phyloP scores from a whole-genome alignment of 2,113 vertebrate genomes.

The cattle (Bos taurus) region ARS-UCD2.0 NC_037346.1:59066501-59067000 shows the following conservation, averaged over 20 bases:
- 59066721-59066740: too few relatives aligned
- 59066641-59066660: neutral
- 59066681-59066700: neutral
- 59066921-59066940: neutral
- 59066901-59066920: neutral
- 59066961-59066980: conserved; percentile 12
- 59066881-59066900: neutral
- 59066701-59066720: too few relatives aligned
- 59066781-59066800: too few relatives aligned
- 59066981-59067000: neutral
- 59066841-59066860: neutral
- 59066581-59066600: neutral
- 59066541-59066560: neutral
- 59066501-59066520: neutral
- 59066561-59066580: neutral
- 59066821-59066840: too few relatives aligned
- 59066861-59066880: neutral
- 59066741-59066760: too few relatives aligned
- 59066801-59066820: too few relatives aligned
- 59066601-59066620: neutral
- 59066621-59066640: neutral
- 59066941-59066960: neutral
- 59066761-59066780: too few relatives aligned
- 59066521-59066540: neutral
- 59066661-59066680: neutral